Conservation (phyloP, 2,888 invertebrate species). For the Hylaea fasciaria region DNA sequence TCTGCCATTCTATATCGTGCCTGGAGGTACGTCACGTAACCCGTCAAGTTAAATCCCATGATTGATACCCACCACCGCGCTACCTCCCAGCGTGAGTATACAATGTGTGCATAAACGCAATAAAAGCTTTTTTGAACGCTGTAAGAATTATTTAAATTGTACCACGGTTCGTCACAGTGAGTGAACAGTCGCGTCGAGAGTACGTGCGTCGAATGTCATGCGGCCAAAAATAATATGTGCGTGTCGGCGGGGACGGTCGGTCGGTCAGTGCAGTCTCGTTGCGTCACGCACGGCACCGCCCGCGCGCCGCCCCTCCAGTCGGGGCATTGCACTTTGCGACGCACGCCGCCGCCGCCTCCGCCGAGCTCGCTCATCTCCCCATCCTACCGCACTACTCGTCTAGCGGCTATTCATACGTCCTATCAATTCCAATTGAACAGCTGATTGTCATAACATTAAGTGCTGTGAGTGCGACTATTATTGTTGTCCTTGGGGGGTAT, state of each 20-base stretch:
- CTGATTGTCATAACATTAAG: conserved; percentile 65
- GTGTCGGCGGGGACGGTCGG: conserved; percentile 56
- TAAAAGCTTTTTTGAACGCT: conserved; percentile 47
- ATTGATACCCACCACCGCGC: conserved; percentile 54
- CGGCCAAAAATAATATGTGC: conserved; percentile 74
- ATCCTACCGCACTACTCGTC: conserved; percentile 49
- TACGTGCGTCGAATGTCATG: conserved; percentile 57
- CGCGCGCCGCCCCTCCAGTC: conserved; percentile 49
- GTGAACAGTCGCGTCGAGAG: conserved; percentile 40
- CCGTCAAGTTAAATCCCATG: conserved; percentile 52
- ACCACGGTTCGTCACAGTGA: conserved; percentile 63
- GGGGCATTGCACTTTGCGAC: conserved; percentile 79
- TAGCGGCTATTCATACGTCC: conserved; percentile 57
- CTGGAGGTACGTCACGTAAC: conserved; percentile 49
- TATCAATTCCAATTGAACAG: conserved; percentile 71
- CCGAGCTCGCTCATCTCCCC: conserved; percentile 49
- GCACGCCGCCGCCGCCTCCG: conserved; percentile 48
- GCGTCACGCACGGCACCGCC: conserved; percentile 77
- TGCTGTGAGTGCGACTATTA: conserved; percentile 4
- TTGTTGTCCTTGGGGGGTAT: conserved; percentile 3
- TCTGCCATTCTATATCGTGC: conserved; percentile 44
- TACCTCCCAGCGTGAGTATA: conserved; percentile 46
- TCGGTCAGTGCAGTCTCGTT: conserved; percentile 79
- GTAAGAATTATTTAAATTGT: conserved; percentile 59
- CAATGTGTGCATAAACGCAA: conserved; percentile 47